Evolutionary conservation across 2,113 vertebrate species (phyloP).

Genomic region (Ceratotherium simum): DNA sequence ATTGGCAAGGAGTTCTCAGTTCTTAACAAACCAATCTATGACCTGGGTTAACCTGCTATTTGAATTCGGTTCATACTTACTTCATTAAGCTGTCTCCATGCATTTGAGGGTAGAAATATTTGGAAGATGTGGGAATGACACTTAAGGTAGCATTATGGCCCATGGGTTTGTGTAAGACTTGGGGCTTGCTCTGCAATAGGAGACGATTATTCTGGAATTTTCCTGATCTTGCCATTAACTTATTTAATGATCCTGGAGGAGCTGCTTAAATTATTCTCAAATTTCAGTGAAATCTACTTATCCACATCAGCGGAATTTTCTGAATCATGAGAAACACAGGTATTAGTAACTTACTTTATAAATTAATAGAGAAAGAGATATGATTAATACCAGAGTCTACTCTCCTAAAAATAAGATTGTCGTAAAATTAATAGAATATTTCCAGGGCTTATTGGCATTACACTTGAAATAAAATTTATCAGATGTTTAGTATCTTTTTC

Average conservation of each 20-base stretch:
- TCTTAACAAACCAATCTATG: neutral
- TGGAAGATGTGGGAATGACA: neutral
- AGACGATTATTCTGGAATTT: neutral
- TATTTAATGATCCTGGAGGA: neutral
- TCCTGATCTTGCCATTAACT: neutral
- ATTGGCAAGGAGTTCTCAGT: conserved; percentile 36
- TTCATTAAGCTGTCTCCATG: neutral
- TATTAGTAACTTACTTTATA: neutral
- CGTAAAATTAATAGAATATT: neutral
- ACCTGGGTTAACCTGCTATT: neutral
- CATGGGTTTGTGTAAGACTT: neutral
- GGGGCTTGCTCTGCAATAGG: neutral
- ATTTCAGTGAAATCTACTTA: neutral
- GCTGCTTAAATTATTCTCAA: neutral
- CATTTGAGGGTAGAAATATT: neutral
- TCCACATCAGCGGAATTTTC: neutral
- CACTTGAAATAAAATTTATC: neutral
- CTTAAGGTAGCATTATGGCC: neutral
- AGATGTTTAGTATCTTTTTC: conserved; percentile 32
- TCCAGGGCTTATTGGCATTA: neutral
- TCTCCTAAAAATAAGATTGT: neutral
- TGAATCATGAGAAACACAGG: neutral
- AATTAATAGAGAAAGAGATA: neutral
- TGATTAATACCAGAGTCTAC: neutral
- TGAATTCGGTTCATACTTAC: neutral